Evolutionary conservation across 1,140 invertebrate genomes (phyloP).

Genomic region (Drosophila sp.): DNA sequence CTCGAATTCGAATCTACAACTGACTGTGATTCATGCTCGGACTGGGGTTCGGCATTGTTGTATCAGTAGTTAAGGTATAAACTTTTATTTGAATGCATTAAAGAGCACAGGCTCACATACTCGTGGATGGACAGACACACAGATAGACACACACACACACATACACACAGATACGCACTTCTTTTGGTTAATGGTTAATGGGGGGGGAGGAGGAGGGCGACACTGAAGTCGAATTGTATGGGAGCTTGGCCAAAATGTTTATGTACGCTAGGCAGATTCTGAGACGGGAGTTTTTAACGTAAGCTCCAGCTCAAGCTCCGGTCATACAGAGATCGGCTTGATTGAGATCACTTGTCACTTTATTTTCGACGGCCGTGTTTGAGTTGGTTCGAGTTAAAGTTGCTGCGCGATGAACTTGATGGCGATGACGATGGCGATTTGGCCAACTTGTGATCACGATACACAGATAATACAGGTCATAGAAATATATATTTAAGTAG

Average conservation of each 20-base stretch:
- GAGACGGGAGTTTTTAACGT: no score
- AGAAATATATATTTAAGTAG: not conserved
- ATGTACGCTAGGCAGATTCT: not conserved
- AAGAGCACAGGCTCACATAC: not conserved
- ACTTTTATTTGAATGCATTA: conserved; percentile 10
- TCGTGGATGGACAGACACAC: not conserved
- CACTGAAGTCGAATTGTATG: not conserved
- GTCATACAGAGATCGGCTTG: not conserved
- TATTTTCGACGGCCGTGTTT: not conserved
- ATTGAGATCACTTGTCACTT: not conserved
- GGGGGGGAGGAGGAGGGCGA: not conserved
- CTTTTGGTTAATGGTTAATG: not conserved
- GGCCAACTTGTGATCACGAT: not conserved
- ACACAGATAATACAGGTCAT: conserved; percentile 5
- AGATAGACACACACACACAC: not conserved
- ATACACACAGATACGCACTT: conserved; percentile 6
- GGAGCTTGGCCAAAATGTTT: conserved; percentile 6
- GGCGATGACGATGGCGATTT: no score
- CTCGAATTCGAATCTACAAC: conserved; percentile 1
- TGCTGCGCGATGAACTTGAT: not conserved
- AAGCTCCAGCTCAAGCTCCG: not conserved
- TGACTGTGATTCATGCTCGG: conserved; percentile 5
- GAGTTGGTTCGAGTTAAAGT: not conserved
- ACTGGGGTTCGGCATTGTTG: not conserved
- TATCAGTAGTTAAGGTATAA: not conserved